phyloP scores from a whole-genome alignment of 2,113 vertebrate genomes.

The Albula goreensis region DNA sequence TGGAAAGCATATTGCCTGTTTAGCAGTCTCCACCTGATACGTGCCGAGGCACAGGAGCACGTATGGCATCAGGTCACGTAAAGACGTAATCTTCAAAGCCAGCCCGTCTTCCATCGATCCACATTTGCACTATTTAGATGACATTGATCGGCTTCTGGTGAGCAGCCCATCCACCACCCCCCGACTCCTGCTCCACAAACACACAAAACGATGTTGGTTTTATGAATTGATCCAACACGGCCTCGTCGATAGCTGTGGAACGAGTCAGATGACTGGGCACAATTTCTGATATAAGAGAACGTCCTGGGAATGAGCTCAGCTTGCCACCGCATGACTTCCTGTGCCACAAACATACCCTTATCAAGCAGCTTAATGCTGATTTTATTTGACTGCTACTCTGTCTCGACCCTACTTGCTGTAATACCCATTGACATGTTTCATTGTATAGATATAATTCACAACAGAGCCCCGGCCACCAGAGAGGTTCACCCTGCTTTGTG shows the following conservation, averaged over 20 bases:
- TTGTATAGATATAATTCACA: background rate
- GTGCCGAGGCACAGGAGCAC: background rate
- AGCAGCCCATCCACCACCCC: slow-evolving; percentile 37
- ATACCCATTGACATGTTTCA: slow-evolving; percentile 12
- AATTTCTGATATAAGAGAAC: background rate
- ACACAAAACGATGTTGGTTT: background rate
- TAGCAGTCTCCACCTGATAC: background rate
- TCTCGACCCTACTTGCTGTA: background rate
- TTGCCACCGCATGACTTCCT: background rate
- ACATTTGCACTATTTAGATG: slow-evolving; percentile 63
- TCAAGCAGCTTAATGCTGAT: background rate
- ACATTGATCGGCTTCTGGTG: slow-evolving; percentile 62
- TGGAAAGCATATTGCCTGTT: background rate
- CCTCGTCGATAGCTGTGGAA: slow-evolving; percentile 11
- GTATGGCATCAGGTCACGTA: background rate
- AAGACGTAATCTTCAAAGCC: slow-evolving; percentile 1
- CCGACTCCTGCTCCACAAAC: slow-evolving; percentile 28
- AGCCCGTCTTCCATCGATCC: slow-evolving; percentile 47
- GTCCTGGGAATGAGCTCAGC: background rate
- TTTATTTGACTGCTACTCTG: slow-evolving; percentile 6
- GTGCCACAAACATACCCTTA: background rate
- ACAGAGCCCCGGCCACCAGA: background rate
- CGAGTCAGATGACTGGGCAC: background rate
- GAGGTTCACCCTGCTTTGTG: background rate
- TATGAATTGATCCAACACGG: slow-evolving; percentile 21